Evolutionary conservation across 2,888 invertebrate genomes (phyloP), one percentile per base, ranked within the genome.

Genomic region (Plebejus argus): DNA sequence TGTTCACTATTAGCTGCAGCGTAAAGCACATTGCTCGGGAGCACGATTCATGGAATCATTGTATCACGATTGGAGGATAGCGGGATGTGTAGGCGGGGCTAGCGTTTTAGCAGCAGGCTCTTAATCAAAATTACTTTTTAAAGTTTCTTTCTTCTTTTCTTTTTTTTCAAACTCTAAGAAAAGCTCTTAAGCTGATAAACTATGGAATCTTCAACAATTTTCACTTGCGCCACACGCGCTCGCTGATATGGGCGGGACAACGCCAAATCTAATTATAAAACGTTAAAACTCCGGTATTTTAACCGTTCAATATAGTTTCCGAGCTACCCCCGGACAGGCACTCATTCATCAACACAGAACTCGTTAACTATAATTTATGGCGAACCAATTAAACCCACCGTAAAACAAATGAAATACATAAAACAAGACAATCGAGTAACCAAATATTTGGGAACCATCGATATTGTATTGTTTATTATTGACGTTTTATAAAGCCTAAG

Each of bases 181-280:
- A 39, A 39, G 28, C 39, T 39, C 0, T 10, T 8, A 39, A 39
- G n/a, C 10, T 39, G 2, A 28, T 28, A 39, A 39, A 8, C 39
- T 39, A 10, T 49, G 53, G 58, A 8, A 58, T 8, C 8, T 10
- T 8, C 2, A 8, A 20, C 58, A 20, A 18, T 8, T 58, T 58
- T 3, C 20, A 66, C 80, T 81, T 83, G 1, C 80, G 78, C 81
- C 85, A 89, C 87, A 79, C 0, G 79, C 87, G 88, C 84, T 76
- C 58, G 70, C 76, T 80, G 80, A 80, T 84, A 84, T 85, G 91
- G 92, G 90, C 86, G 91, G 88, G 82, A 85, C 88, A 86, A 88
- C 88, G 91, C 92, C 91, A 94, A 94, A 93, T 94, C 93, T 92
- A 94, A 94, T 94, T 93, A 94, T 87, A 88, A 89, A 84, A 87